Evolutionary conservation across 2,888 invertebrate species (phyloP).

Genomic region (Orthosia gothica): DNA sequence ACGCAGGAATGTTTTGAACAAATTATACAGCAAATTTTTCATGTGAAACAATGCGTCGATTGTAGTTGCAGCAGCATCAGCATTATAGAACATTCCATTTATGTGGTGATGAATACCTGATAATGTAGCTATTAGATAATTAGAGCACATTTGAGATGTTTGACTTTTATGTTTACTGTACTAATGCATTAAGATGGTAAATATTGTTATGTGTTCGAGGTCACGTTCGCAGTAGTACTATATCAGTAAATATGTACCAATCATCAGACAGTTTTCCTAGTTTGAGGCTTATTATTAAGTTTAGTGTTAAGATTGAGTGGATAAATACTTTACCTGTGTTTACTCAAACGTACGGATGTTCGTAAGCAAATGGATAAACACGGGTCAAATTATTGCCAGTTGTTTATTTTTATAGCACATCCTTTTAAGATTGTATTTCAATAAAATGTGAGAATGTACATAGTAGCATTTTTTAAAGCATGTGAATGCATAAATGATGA

Average conservation of each 20-base stretch:
- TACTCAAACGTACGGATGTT: slow-evolving; percentile 1
- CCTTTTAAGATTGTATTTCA: slow-evolving; percentile 7
- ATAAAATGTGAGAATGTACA: slow-evolving; percentile 23
- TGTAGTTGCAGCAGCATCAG: neutral
- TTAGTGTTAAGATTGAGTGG: neutral
- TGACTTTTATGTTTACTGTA: slow-evolving; percentile 39
- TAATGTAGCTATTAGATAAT: slow-evolving; percentile 41
- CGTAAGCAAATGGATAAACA: slow-evolving; percentile 3
- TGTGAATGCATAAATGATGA: neutral
- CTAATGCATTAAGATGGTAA: slow-evolving; percentile 44
- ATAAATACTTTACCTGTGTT: slow-evolving; percentile 17
- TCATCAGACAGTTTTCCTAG: slow-evolving; percentile 8
- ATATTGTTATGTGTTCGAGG: slow-evolving; percentile 20
- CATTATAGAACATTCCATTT: slow-evolving; percentile 14
- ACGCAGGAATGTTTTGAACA: slow-evolving; percentile 25
- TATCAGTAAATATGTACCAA: slow-evolving; percentile 12
- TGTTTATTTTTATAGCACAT: slow-evolving; percentile 14
- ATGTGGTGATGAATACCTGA: slow-evolving; percentile 30
- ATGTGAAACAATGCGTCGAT: slow-evolving; percentile 27
- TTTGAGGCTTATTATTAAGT: slow-evolving; percentile 6
- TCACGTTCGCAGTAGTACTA: slow-evolving; percentile 33
- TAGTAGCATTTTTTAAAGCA: neutral
- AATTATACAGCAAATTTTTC: slow-evolving; percentile 8
- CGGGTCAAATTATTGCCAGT: slow-evolving; percentile 4
- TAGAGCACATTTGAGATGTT: slow-evolving; percentile 54